Conservation (phyloP, 2,888 invertebrate genomes). For the Fabriciana adippe region DNA sequence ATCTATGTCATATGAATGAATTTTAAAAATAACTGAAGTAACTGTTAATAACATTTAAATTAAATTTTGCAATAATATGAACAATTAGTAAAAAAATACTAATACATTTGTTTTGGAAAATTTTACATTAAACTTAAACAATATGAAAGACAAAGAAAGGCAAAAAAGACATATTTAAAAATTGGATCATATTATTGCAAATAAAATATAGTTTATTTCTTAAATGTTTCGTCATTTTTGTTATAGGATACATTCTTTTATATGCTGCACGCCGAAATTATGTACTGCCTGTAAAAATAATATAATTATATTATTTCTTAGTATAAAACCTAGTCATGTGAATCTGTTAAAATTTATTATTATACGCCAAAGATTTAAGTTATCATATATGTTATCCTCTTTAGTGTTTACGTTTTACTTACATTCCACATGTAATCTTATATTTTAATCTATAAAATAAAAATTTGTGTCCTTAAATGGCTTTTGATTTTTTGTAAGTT, state of each 20-base stretch:
- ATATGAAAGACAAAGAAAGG: no score
- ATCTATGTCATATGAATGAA: no score
- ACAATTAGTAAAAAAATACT: no score
- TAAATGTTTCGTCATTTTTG: not conserved
- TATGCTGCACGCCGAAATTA: not conserved
- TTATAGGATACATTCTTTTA: no score
- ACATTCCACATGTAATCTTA: conserved; percentile 33
- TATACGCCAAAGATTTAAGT: conserved; percentile 21
- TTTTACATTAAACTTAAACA: no score
- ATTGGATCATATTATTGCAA: no score
- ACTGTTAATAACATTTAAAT: no score
- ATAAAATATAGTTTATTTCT: no score
- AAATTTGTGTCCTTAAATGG: conserved; percentile 25
- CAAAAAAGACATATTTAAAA: no score
- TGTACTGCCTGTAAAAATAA: not conserved
- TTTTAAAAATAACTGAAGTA: no score
- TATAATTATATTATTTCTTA: not conserved
- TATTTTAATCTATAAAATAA: conserved; percentile 35
- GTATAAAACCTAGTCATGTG: conserved; percentile 7
- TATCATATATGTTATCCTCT: conserved; percentile 18
- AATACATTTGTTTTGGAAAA: no score
- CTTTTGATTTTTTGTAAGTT: not conserved
- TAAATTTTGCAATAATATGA: no score
- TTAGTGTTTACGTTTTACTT: conserved; percentile 25
- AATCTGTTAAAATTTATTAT: not conserved